Base-by-base conservation (phyloP, 2,797 vertebrate species). In the Mionectes olivaceus region DNA sequence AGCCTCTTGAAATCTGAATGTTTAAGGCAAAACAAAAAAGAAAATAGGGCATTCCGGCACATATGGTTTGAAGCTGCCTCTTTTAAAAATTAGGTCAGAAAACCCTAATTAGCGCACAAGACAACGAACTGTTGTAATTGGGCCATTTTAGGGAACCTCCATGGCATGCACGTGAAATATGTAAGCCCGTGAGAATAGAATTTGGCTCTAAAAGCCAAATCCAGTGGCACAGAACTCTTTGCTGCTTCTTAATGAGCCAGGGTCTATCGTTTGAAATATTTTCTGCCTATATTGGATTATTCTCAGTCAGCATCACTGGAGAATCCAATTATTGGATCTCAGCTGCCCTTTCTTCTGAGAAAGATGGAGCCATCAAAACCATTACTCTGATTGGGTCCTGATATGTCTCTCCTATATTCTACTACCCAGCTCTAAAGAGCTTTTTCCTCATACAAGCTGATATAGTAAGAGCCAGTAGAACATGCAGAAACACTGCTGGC, bases 251-350 rank as follows among this genome's bases (percentile, higher is more conserved):
- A 43, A 9, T 49, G 52, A 93, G 44, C 30, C 44, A 32, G 13
- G 28, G 32, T 67, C 87, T 95, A 69, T 91, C 2, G 61, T 79
- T 53, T 79, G 43, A 27, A 87, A 56, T 83, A 52, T 93, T 92
- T 81, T 91, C 55, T 94, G 74, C 52, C 30, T 35, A 3, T 86
- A 75, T 52, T 78, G 61, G 50, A 69, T 92, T 93, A 89, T 91
- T 89, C 73, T 46, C 9, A 4, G 41, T 67, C 65, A 80, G 46
- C 55, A 61, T 57, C 5, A 0, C 60, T 80, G 76, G 44, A 37
- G 37, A 64, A 86, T 75, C 59, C 73, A 94, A 17, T 75, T 90
- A 76, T 5, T 91, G 63, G 25, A 88, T 75, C 63, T 90, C 69
- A 89, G 73, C 65, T 83, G 76, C 55, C 73, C 59, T 71, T 87